A percentile compares a stretch with the other conserved stretches of the same genome.
Conservation (phyloP, 92 coral and sea anemone species). For the Porites evermanni region DNA sequence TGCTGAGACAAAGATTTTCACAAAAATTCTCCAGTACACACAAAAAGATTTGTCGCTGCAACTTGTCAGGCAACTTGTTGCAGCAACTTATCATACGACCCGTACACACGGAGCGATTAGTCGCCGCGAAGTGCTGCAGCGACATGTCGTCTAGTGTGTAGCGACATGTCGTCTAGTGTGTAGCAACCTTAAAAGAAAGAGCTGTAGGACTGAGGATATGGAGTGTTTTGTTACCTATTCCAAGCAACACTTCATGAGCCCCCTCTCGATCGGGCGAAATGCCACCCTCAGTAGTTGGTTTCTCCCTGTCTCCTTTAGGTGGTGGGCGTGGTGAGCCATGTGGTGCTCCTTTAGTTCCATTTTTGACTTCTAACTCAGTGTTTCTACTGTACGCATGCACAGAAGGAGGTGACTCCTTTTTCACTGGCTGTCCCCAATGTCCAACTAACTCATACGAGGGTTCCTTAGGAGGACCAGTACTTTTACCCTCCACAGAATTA, state of each 20-base stretch:
- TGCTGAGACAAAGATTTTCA: too few species aligned
- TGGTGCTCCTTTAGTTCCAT: background rate
- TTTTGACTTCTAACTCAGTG: background rate
- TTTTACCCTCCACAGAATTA: background rate
- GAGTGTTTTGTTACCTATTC: background rate
- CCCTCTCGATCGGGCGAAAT: background rate
- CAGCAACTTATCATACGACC: too few species aligned
- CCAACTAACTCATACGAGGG: constrained; percentile 34
- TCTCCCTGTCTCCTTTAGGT: background rate
- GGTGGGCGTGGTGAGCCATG: background rate
- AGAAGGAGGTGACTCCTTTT: background rate
- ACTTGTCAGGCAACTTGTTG: too few species aligned
- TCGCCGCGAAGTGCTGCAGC: too few species aligned
- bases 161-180: background rate
- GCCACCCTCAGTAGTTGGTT: background rate
- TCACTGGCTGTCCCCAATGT: constrained; percentile 15
- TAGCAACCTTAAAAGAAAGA: background rate
- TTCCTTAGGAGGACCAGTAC: background rate
- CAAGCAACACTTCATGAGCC: background rate
- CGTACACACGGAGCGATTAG: too few species aligned
- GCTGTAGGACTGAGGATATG: background rate
- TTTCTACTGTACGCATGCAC: background rate
- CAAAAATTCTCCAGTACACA: too few species aligned
- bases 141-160: background rate
- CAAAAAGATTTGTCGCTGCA: too few species aligned